A percentile compares a stretch with the other conserved stretches of the same genome.
Conservation (phyloP, 2,113 vertebrate species). For the Forbesichthys papilliferus region DNA sequence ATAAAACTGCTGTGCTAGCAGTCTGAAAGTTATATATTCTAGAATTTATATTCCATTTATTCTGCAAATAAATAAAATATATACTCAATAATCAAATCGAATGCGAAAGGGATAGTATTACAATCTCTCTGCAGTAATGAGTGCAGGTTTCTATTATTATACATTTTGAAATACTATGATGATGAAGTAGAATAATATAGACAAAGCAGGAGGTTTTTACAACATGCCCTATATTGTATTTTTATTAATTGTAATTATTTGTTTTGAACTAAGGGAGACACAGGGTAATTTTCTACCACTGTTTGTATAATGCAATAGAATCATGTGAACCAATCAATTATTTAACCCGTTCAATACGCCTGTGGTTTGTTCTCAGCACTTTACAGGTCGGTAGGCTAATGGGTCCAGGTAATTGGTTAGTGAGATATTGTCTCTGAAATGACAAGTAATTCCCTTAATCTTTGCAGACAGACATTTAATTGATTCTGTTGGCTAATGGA, state of each 20-base stretch:
- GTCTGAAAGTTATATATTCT: not conserved
- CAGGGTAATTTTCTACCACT: not conserved
- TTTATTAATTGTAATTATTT: too few species aligned
- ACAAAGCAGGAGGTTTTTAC: too few species aligned
- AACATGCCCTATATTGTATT: too few species aligned
- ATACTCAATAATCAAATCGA: too few species aligned
- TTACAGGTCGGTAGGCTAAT: not conserved
- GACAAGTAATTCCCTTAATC: not conserved
- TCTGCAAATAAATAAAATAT: too few species aligned
- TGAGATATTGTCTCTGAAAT: not conserved
- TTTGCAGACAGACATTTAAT: not conserved
- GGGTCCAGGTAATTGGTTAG: not conserved
- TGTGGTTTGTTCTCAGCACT: not conserved
- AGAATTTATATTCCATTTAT: not conserved
- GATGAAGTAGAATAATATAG: too few species aligned
- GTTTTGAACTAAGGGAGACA: not conserved
- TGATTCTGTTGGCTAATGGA: not conserved
- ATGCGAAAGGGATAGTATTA: too few species aligned
- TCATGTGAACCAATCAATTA: not conserved
- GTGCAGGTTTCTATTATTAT: too few species aligned
- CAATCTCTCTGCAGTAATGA: too few species aligned
- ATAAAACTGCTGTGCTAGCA: not conserved
- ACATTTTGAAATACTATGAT: too few species aligned
- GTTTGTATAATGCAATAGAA: not conserved
- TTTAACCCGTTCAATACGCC: not conserved